Evolutionary conservation across 2,113 vertebrate species (phyloP), one percentile per base, ranked within the genome.

Genomic region (Cettia cetti): DNA sequence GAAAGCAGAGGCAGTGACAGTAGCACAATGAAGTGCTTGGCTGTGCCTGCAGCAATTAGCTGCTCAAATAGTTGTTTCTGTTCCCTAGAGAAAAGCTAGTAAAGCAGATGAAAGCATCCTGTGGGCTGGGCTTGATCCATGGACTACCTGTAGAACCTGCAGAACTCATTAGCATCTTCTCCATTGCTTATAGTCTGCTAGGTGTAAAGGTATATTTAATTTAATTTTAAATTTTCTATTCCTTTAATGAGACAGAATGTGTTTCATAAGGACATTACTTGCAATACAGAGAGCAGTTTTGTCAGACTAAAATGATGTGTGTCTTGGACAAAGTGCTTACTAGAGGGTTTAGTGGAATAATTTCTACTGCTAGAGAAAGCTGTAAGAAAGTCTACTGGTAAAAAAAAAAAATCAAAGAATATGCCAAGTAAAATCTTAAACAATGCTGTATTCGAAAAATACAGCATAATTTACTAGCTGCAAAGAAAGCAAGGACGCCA

Each of bases 181-280:
- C 63, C 77, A 68, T 47, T 77, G 82, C 84, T 86, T 70, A 59
- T 47, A 35, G 83, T 77, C 53, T 85, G 33, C 81, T 91, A n/a
- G 40, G 54, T 79, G 56, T 72, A 82, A 90, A 95, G 60, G 53
- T 85, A 69, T 53, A 84, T 85, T 53, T 85, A 94, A 90, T 90
- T 94, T 87, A 87, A 74, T 93, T 82, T 91, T 77, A 88, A 88
- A 90, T 92, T 82, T 94, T 94, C 87, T 82, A 63, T 88, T 74
- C 40, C 42, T 91, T 94, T 92, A 95, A 93, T 95, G 82, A 90
- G 82, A 63, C 42, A 66, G 45, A 87, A 19, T 56, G 68, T 69
- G 50, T 87, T 94, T 91, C 78, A 23, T 82, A 88, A 86, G 39
- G 54, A 47, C 37, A 39, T 95, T 92, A 87, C 82, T 85, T 61